Evolutionary conservation across 2,888 invertebrate genomes (phyloP).

Genomic region (Agrochola circellaris): DNA sequence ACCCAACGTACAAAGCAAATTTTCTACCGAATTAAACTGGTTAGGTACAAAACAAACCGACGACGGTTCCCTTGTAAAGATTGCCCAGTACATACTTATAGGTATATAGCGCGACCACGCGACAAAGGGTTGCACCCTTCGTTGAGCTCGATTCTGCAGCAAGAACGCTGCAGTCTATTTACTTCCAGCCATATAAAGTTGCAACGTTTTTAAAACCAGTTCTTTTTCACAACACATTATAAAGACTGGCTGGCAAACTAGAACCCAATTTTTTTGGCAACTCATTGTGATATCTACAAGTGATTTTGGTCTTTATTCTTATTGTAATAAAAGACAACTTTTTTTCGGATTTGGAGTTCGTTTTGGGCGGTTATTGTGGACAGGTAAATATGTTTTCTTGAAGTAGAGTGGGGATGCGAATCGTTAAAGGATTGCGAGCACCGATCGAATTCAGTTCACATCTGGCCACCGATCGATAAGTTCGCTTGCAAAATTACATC

Average conservation of each 20-base stretch:
- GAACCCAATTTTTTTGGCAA: constrained; percentile 37
- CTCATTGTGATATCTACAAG: constrained; percentile 25
- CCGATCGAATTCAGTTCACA: constrained; percentile 60
- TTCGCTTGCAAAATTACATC: constrained; percentile 40
- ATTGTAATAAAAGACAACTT: constrained; percentile 12
- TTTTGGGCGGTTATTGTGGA: constrained; percentile 20
- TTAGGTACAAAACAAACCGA: constrained; percentile 57
- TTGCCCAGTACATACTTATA: constrained; percentile 57
- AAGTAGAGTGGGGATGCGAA: constrained; percentile 68
- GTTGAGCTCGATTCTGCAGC: constrained; percentile 83
- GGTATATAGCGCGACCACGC: constrained; percentile 52
- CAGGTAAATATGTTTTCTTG: constrained; percentile 50
- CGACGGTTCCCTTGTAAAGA: constrained; percentile 66
- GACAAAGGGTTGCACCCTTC: constrained; percentile 82
- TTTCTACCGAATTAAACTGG: constrained; percentile 52
- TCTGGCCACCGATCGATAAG: constrained; percentile 65
- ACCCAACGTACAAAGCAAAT: constrained; percentile 37
- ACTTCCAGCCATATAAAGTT: constrained; percentile 64
- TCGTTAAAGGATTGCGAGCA: constrained; percentile 59
- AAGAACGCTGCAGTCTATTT: constrained; percentile 77
- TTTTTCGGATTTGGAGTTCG: neutral
- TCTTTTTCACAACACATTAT: constrained; percentile 61
- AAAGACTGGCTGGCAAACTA: constrained; percentile 61
- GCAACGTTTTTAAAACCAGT: constrained; percentile 63
- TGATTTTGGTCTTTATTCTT: constrained; percentile 46